These are phyloP conservation scores for Eupithecia subumbrata DNA, from an alignment of 2,888 invertebrate species.

Conservation along the genomic window DNA sequence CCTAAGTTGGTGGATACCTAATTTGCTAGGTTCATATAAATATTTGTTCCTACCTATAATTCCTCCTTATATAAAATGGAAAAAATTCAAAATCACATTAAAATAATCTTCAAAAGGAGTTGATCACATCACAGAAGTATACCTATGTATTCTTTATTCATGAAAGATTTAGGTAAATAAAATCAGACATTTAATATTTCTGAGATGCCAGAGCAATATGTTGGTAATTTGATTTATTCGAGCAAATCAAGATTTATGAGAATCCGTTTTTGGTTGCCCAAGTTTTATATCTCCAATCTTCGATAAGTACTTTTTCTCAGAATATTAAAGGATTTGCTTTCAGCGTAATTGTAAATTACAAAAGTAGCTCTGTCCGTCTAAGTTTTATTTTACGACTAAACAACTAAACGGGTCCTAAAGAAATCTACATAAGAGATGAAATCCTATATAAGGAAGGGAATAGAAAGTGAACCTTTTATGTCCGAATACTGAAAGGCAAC, in stretches of 20 bases:
- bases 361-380: background rate
- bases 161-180: constrained; percentile 17
- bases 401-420: background rate
- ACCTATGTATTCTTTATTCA: background rate
- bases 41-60: too few species aligned
- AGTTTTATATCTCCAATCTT: constrained; percentile 18
- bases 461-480: too few species aligned
- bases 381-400: background rate
- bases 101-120: background rate
- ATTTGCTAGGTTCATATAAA: background rate
- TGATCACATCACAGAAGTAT: background rate
- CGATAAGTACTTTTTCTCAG: background rate
- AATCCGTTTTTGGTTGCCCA: constrained; percentile 15
- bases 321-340: background rate
- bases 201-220: constrained; percentile 24
- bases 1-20: background rate
- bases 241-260: constrained; percentile 22
- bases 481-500: too few species aligned
- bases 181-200: constrained; percentile 21
- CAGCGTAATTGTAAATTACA: background rate
- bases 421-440: background rate
- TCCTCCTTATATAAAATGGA: too few species aligned
- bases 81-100: background rate
- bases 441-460: background rate
- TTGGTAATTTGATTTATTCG: constrained; percentile 28